Evolutionary conservation across 2,797 vertebrate species (phyloP).

Genomic region (Lepus townsendii): DNA sequence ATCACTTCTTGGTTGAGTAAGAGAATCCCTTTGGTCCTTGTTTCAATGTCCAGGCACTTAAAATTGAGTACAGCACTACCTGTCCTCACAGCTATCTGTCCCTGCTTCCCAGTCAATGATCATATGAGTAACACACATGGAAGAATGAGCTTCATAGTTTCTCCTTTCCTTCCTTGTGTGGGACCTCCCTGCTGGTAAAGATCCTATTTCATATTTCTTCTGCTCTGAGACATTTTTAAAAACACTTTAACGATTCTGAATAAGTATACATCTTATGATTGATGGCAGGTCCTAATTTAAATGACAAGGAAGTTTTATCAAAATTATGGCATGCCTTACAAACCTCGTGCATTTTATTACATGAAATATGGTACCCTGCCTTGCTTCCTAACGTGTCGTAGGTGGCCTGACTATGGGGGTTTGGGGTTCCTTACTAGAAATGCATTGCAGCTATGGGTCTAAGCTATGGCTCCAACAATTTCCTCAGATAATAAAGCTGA

Average conservation of each 20-base stretch:
- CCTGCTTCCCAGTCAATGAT: neutral
- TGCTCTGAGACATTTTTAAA: neutral
- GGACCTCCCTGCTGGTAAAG: neutral
- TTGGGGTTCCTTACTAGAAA: neutral
- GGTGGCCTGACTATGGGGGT: neutral
- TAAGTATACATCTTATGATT: neutral
- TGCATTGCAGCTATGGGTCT: neutral
- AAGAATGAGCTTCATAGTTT: neutral
- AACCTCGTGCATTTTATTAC: neutral
- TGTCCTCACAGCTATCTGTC: neutral
- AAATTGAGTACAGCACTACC: neutral
- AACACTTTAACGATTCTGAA: neutral
- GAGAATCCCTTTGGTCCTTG: neutral
- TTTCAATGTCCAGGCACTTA: neutral
- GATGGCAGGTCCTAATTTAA: neutral
- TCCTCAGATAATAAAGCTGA: neutral
- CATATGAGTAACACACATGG: neutral
- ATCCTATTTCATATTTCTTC: conserved; percentile 18
- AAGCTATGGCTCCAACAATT: neutral
- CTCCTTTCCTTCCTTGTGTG: neutral
- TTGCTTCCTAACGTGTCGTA: neutral
- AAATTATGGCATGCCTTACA: neutral
- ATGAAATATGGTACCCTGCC: neutral
- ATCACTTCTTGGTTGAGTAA: conserved; percentile 41
- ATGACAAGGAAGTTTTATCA: neutral